phyloP scores from a whole-genome alignment of 2,888 invertebrate species.

The Cheilosia impressa region DNA sequence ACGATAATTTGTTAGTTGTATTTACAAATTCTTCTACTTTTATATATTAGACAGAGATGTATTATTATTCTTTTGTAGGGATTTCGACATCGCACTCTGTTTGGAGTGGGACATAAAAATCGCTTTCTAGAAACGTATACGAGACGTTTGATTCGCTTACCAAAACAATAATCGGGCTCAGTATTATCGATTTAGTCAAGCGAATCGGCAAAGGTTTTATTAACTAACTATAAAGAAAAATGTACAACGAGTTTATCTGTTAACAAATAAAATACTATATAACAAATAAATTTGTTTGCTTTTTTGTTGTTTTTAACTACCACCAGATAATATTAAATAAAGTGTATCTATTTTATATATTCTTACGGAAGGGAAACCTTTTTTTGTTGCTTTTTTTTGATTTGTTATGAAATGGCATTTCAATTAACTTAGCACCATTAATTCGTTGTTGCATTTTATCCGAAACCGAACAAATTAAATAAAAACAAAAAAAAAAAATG shows the following conservation, averaged over 20 bases:
- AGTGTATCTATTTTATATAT: neutral
- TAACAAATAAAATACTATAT: neutral
- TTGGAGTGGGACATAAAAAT: constrained; percentile 53
- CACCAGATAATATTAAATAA: constrained; percentile 12
- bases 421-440: constrained; percentile 73
- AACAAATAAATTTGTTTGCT: neutral
- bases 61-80: constrained; percentile 39
- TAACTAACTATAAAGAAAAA: constrained; percentile 49
- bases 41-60: constrained; percentile 47
- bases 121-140: constrained; percentile 24
- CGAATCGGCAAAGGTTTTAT: constrained; percentile 33
- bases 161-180: constrained; percentile 83
- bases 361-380: constrained; percentile 55
- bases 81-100: constrained; percentile 43
- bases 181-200: constrained; percentile 80
- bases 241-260: constrained; percentile 72
- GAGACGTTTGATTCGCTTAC: constrained; percentile 54
- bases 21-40: constrained; percentile 42
- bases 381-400: constrained; percentile 43
- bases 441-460: constrained; percentile 75
- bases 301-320: neutral
- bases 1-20: constrained; percentile 15
- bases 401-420: constrained; percentile 41
- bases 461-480: constrained; percentile 40
- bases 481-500: neutral